These are phyloP conservation scores for Tubulanus polymorphus DNA, from an alignment of 2,888 invertebrate species.

Conservation along the genomic window DNA sequence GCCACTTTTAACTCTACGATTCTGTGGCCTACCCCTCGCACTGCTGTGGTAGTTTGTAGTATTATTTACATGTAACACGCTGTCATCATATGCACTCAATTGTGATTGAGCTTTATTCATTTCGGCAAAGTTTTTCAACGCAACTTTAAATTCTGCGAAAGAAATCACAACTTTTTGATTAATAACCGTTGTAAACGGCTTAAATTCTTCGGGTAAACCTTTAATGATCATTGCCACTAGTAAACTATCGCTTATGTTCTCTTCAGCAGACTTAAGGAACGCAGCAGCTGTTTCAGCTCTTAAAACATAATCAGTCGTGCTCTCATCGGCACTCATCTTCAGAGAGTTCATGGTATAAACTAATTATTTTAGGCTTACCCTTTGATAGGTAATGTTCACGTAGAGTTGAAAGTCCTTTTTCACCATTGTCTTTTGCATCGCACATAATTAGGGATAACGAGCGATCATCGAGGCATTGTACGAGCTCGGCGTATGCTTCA, in stretches of 20 bases:
- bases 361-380: no score
- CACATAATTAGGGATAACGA: conserved; percentile 13
- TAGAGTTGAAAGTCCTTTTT: conserved; percentile 13
- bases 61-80: no score
- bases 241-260: no score
- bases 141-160: conserved; percentile 14
- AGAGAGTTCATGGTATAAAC: no score
- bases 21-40: no score
- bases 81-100: no score
- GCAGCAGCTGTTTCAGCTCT: conserved; percentile 12
- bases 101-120: neutral
- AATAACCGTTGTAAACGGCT: conserved; percentile 9
- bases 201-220: conserved; percentile 10
- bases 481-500: no score
- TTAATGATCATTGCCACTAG: conserved; percentile 15
- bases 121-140: conserved; percentile 11
- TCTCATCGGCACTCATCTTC: conserved; percentile 1
- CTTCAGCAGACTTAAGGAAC: conserved; percentile 2
- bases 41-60: no score
- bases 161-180: conserved; percentile 5
- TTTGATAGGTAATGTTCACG: conserved; percentile 2
- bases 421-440: conserved; percentile 17
- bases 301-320: conserved; percentile 16
- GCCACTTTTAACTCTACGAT: no score
- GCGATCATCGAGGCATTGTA: conserved; percentile 8